Percentiles rank a stretch among this genome's conserved stretches.
These are phyloP conservation scores for Hemistola chrysoprasaria DNA, from an alignment of 2,888 invertebrate species.

Conservation along the genomic window DNA sequence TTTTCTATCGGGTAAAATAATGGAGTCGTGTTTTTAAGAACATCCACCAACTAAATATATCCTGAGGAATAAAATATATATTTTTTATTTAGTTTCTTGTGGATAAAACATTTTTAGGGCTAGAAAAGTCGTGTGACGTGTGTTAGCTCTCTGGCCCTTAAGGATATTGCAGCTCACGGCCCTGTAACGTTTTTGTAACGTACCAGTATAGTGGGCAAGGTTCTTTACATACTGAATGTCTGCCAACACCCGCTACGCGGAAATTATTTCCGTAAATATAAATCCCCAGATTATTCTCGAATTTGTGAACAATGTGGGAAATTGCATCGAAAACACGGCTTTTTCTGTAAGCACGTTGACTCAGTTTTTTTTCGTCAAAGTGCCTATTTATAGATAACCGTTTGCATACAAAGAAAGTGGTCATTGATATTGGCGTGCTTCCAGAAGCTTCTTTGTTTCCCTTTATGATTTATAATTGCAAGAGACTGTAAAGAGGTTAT, in stretches of 20 bases:
- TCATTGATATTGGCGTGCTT: conserved; percentile 49
- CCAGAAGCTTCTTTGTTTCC: conserved; percentile 68
- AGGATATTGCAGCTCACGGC: no score
- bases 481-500: conserved; percentile 14
- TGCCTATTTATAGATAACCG: conserved; percentile 42
- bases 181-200: no score
- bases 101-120: no score
- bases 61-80: no score
- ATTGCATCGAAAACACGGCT: conserved; percentile 30
- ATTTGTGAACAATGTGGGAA: conserved; percentile 5
- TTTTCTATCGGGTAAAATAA: no score
- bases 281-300: conserved; percentile 6
- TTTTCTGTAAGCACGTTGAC: conserved; percentile 51
- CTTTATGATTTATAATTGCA: conserved; percentile 49
- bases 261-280: conserved; percentile 24
- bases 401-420: conserved; percentile 66
- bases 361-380: conserved; percentile 28
- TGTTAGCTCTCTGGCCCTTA: no score
- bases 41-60: no score
- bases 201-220: no score
- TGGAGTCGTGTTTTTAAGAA: no score
- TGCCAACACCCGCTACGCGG: conserved; percentile 15
- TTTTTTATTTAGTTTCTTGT: no score
- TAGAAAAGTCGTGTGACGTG: no score
- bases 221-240: conserved; percentile 5